Percentiles rank a stretch among this genome's conserved stretches.
phyloP scores from a whole-genome alignment of 2,888 invertebrate genomes.

The Cremastinae sp. region DNA sequence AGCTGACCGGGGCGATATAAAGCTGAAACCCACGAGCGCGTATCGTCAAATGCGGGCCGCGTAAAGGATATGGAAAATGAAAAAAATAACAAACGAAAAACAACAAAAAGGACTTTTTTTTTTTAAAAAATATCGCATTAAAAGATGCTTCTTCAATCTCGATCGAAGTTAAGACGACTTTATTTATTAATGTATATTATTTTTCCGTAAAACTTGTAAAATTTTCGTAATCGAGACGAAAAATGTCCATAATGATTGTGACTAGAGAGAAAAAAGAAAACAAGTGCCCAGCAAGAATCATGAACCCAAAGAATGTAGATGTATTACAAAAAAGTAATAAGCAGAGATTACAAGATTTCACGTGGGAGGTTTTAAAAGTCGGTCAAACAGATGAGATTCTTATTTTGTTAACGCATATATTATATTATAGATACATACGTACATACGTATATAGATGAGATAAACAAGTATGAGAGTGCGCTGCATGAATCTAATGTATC shows the following conservation, averaged over 20 bases:
- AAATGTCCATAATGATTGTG: not conserved
- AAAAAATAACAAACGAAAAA: not conserved
- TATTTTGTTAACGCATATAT: slow-evolving; percentile 8
- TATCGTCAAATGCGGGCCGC: slow-evolving; percentile 58
- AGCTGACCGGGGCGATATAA: slow-evolving; percentile 66
- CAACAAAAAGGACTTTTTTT: too few relatives aligned
- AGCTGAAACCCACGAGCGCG: slow-evolving; percentile 54
- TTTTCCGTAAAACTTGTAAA: not conserved
- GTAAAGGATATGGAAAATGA: slow-evolving; percentile 15
- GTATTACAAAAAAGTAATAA: slow-evolving; percentile 16
- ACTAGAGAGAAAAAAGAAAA: not conserved
- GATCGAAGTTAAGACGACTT: too few relatives aligned
- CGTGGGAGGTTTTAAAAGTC: slow-evolving; percentile 48
- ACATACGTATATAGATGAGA: too few relatives aligned
- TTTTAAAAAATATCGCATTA: too few relatives aligned
- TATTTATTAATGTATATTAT: not conserved
- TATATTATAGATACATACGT: too few relatives aligned
- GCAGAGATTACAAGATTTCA: slow-evolving; percentile 15
- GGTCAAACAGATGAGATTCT: slow-evolving; percentile 40
- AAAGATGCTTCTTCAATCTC: too few relatives aligned
- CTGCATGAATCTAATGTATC: too few relatives aligned
- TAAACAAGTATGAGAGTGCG: too few relatives aligned
- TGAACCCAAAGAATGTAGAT: slow-evolving; percentile 15
- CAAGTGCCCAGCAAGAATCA: too few relatives aligned
- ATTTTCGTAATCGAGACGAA: too few relatives aligned